Base-by-base conservation (phyloP, 2,113 vertebrate genomes). In the Corythornis madagascariensis region DNA sequence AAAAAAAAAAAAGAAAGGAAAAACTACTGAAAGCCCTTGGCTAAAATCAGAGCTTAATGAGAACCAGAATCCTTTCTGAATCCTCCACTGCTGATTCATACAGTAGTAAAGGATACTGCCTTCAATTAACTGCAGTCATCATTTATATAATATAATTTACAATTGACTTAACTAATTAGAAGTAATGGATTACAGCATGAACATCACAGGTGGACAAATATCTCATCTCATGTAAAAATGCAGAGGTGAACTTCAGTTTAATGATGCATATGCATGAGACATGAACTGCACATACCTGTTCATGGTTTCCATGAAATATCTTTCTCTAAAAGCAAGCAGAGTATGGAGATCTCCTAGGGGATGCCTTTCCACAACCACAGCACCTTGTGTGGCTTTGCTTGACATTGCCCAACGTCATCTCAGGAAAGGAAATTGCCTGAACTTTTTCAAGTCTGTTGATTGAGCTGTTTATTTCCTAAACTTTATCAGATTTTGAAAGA, bases 101-200 rank as follows among this genome's bases (percentile, higher is more conserved):
- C 96, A 97, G 97, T 98, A 98, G 98, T 98, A 96, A 97, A 96
- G 90, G 92, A 97, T 94, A 96, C 92, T 97, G 93, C 75, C 92
- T 97, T 96, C 97, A 97, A 97, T 98, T 97, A 97, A 89, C 95
- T 97, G 95, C 93, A 97, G 96, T 97, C 96, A 96, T 97, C 95
- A 96, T 97, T 98, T 97, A 89, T 96, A 96, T 97, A 45, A 88
- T 96, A 94, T 95, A 89, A 96, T 95, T 98, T 95, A 94, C 91
- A 98, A 97, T 97, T 97, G 95, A 96, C 67, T 97, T 97, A 97
- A 95, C 93, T 97, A 95, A 92, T 97, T 98, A 97, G 95, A 89
- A 89, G 67, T 97, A 97, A 97, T 91, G 94, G 95, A 98, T 97
- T 97, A 92, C 96, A 97, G 96, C 95, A 97, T 86, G 94, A 83